These are phyloP conservation scores for Crocuta crocuta DNA, from an alignment of 2,113 vertebrate genomes.

Conservation along the genomic window DNA sequence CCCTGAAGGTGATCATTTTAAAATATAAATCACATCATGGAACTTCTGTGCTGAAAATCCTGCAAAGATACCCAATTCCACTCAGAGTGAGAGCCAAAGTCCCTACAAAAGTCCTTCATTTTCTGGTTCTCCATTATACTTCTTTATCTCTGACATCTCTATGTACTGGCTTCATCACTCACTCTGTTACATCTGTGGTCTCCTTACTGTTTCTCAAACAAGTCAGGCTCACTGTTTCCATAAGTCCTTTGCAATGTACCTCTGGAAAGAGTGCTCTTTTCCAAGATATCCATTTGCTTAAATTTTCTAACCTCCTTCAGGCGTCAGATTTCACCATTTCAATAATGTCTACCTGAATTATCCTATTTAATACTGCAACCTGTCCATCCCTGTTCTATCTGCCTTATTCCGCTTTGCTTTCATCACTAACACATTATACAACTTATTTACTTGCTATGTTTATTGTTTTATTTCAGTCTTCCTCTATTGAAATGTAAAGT, in stretches of 20 bases:
- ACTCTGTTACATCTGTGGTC: neutral
- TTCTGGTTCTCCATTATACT: neutral
- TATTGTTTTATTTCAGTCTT: slow-evolving; percentile 10
- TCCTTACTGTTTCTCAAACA: neutral
- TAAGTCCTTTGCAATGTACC: neutral
- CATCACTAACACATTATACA: neutral
- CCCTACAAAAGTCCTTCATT: neutral
- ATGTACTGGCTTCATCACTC: neutral
- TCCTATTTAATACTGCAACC: neutral
- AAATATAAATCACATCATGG: neutral
- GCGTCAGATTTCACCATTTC: neutral
- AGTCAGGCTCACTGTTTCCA: neutral
- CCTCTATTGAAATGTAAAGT: neutral
- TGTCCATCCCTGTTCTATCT: neutral
- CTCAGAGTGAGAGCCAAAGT: slow-evolving; percentile 1
- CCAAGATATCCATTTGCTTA: neutral
- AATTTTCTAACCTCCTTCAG: neutral
- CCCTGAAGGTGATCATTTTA: neutral
- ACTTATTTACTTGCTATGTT: neutral
- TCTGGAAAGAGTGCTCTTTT: neutral
- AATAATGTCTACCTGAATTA: neutral
- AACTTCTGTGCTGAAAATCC: neutral
- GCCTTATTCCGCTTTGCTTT: neutral
- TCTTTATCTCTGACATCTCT: neutral
- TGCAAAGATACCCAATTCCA: neutral